phyloP scores from a whole-genome alignment of 2,113 vertebrate genomes.

The Caranx ignobilis region DNA sequence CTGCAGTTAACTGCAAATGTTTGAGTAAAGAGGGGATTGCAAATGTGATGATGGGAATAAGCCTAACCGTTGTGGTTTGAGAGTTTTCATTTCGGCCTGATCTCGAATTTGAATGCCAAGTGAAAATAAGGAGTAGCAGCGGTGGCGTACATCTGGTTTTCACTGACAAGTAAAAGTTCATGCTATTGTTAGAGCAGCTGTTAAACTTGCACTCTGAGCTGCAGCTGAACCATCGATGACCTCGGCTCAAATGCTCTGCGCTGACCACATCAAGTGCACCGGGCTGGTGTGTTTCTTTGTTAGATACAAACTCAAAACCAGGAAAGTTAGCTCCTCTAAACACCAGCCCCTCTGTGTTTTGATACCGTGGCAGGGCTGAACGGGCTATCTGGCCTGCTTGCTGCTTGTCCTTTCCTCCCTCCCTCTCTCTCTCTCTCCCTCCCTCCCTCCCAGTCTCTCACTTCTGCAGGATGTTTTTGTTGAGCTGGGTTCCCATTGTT shows the following conservation, averaged over 20 bases:
- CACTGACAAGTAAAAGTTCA: constrained; percentile 16
- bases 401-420: constrained; percentile 52
- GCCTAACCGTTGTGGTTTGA: constrained; percentile 27
- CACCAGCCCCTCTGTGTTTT: constrained; percentile 64
- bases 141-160: constrained; percentile 17
- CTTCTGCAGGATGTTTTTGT: constrained; percentile 88
- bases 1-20: constrained; percentile 16
- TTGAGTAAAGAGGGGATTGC: constrained; percentile 45
- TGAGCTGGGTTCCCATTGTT: constrained; percentile 87
- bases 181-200: constrained; percentile 34
- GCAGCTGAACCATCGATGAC: constrained; percentile 55
- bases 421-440: constrained; percentile 49
- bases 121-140: neutral
- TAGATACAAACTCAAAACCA: constrained; percentile 15
- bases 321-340: constrained; percentile 58
- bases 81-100: neutral
- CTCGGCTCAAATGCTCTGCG: constrained; percentile 39
- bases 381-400: constrained; percentile 57
- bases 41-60: constrained; percentile 15
- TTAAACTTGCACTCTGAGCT: constrained; percentile 30
- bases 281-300: constrained; percentile 42
- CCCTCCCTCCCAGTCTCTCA: constrained; percentile 68
- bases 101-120: neutral
- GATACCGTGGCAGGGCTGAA: constrained; percentile 54
- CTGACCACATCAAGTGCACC: constrained; percentile 19